Percentiles rank a stretch among this genome's conserved stretches.
Evolutionary conservation across 2,113 vertebrate species (phyloP).

Genomic region (Tetraodon nigroviridis): DNA sequence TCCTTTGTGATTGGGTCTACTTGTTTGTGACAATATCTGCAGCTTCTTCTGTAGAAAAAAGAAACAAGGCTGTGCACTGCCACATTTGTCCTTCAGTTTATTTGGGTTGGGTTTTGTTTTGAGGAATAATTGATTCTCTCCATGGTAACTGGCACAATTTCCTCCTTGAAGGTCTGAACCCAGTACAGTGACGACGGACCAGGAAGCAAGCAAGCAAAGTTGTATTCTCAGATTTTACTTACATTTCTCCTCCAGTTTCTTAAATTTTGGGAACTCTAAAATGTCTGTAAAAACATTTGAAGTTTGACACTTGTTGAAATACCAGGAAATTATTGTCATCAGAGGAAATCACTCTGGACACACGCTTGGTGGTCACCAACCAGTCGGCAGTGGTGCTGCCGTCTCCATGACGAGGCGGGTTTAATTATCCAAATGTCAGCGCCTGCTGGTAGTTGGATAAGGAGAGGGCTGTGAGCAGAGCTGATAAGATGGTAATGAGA

Average conservation of each 20-base stretch:
- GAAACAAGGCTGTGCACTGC: conserved; percentile 12
- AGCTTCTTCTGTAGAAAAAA: conserved; percentile 7
- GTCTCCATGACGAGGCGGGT: conserved; percentile 45
- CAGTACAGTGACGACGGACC: conserved; percentile 10
- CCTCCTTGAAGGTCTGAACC: conserved; percentile 32
- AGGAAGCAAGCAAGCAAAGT: neutral
- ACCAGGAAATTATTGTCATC: no score
- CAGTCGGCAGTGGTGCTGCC: neutral
- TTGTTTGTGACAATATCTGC: no score
- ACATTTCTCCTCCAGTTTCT: neutral
- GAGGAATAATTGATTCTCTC: conserved; percentile 36
- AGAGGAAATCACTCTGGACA: no score
- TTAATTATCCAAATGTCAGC: conserved; percentile 63
- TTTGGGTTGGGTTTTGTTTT: no score
- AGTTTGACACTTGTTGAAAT: no score
- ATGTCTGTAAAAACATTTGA: no score
- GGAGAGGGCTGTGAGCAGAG: conserved; percentile 22
- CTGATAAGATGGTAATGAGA: conserved; percentile 1
- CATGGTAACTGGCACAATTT: conserved; percentile 42
- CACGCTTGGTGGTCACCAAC: no score
- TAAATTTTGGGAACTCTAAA: no score
- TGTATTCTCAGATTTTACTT: neutral
- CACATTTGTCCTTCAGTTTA: conserved; percentile 7
- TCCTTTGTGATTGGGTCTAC: no score
- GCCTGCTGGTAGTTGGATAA: conserved; percentile 52